Evolutionary conservation across 2,797 vertebrate species (phyloP).

Genomic region (Takifugu ocellatus): DNA sequence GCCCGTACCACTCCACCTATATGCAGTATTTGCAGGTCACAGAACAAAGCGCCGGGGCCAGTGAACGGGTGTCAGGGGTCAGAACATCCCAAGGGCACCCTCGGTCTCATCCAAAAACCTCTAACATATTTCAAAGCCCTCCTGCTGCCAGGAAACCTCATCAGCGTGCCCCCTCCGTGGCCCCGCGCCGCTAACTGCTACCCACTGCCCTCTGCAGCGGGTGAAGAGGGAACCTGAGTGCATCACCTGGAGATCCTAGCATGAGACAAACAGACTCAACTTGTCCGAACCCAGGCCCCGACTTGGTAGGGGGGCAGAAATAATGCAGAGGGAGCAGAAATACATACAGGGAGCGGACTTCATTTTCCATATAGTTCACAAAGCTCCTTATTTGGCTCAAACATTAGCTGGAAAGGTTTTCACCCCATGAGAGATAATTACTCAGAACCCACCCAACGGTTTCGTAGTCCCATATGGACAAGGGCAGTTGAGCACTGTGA

Average conservation of each 20-base stretch:
- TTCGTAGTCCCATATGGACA: constrained; percentile 13
- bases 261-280: constrained; percentile 36
- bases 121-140: constrained; percentile 67
- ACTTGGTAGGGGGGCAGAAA: constrained; percentile 51
- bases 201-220: constrained; percentile 39
- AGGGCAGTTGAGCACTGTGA: too few species aligned
- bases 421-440: constrained; percentile 62
- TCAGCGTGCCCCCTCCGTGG: constrained; percentile 55
- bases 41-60: constrained; percentile 63
- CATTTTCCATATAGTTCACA: constrained; percentile 48
- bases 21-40: constrained; percentile 35
- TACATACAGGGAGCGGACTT: constrained; percentile 49
- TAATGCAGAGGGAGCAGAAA: constrained; percentile 55
- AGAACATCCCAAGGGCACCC: constrained; percentile 58
- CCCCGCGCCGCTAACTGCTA: constrained; percentile 45
- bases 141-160: constrained; percentile 59
- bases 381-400: constrained; percentile 32
- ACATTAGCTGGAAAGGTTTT: constrained; percentile 29
- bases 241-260: constrained; percentile 60
- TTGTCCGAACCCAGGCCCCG: constrained; percentile 44
- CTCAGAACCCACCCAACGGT: constrained; percentile 35
- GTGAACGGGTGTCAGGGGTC: constrained; percentile 62
- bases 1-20: constrained; percentile 21
- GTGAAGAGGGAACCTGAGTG: constrained; percentile 44
- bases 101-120: constrained; percentile 65